Conservation (phyloP, 2,113 vertebrate genomes). For the Cynopterus brachyotis region DNA sequence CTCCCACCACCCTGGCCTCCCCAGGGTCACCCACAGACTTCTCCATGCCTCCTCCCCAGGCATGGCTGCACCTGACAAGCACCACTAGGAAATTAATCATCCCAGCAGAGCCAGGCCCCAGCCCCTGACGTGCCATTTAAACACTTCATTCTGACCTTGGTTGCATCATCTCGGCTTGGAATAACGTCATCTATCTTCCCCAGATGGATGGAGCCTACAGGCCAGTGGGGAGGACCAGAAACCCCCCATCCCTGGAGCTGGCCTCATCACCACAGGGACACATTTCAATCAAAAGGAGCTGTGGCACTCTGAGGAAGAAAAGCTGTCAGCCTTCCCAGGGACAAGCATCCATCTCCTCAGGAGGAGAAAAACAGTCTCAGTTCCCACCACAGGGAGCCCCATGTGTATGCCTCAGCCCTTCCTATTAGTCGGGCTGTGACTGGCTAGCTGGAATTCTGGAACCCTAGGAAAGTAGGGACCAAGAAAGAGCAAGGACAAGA, state of each 20-base stretch:
- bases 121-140: slow-evolving; percentile 71
- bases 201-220: not conserved
- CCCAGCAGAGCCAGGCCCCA: not conserved
- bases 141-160: slow-evolving; percentile 63
- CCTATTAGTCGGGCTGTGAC: not conserved
- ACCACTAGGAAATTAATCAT: slow-evolving; percentile 50
- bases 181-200: slow-evolving; percentile 70
- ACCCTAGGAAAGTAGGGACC: not conserved
- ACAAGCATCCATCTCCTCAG: slow-evolving; percentile 59
- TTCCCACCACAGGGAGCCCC: not conserved
- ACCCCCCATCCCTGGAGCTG: not conserved
- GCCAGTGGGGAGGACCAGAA: not conserved
- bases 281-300: slow-evolving; percentile 65
- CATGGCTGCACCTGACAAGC: not conserved
- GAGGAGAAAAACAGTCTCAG: slow-evolving; percentile 13
- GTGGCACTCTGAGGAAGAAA: not conserved
- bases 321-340: slow-evolving; percentile 54
- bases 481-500: not conserved
- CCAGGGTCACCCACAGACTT: not conserved
- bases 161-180: slow-evolving; percentile 43
- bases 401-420: not conserved
- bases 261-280: slow-evolving; percentile 45
- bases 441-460: not conserved
- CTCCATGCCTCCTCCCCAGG: rapidly evolving
- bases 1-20: not conserved